Percentiles rank a stretch among this genome's conserved stretches.
Evolutionary conservation across 2,888 invertebrate species (phyloP).

Genomic region (Melanostoma scalare): DNA sequence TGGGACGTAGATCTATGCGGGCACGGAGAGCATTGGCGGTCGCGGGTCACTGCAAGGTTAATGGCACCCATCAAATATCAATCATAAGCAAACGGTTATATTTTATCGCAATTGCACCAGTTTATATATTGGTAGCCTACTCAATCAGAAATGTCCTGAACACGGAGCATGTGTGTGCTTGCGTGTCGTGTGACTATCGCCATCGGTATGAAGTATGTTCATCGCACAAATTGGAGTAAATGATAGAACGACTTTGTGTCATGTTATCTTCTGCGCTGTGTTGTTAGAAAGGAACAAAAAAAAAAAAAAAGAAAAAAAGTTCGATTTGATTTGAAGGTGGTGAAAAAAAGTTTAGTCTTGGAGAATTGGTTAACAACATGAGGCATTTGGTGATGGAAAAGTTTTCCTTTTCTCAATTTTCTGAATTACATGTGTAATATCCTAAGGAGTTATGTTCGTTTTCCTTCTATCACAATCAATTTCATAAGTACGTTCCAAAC

Average conservation of each 20-base stretch:
- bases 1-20: neutral
- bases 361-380: slow-evolving; percentile 16
- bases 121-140: slow-evolving; percentile 12
- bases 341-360: slow-evolving; percentile 9
- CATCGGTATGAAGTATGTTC: neutral
- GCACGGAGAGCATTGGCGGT: too few relatives aligned
- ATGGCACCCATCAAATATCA: slow-evolving; percentile 57
- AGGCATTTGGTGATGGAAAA: slow-evolving; percentile 10
- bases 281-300: slow-evolving; percentile 4
- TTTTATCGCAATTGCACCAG: slow-evolving; percentile 19
- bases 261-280: slow-evolving; percentile 17
- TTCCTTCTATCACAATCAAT: neutral
- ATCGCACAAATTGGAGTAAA: slow-evolving; percentile 38
- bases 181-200: neutral
- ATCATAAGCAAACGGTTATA: slow-evolving; percentile 48
- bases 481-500: neutral
- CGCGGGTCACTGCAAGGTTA: slow-evolving; percentile 46
- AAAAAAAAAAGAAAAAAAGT: neutral
- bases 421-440: neutral
- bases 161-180: neutral
- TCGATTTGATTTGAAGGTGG: slow-evolving; percentile 9
- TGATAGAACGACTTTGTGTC: slow-evolving; percentile 24
- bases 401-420: neutral
- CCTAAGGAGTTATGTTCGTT: slow-evolving; percentile 14
- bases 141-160: slow-evolving; percentile 21